These are phyloP conservation scores for Trachelus troglodyta DNA, from an alignment of 2,888 invertebrate genomes.

Conservation along the genomic window DNA sequence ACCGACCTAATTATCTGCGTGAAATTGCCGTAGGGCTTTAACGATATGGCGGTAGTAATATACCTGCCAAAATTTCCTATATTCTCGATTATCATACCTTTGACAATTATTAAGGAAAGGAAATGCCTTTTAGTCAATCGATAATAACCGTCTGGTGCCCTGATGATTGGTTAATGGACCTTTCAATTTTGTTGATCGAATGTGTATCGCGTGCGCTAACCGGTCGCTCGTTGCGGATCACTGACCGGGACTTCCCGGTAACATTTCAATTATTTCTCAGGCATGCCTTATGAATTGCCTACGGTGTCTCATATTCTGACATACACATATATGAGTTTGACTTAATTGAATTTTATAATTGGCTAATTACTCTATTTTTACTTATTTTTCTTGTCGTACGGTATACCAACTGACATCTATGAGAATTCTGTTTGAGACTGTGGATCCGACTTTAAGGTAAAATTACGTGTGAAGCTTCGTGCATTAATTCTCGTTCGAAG, in stretches of 20 bases:
- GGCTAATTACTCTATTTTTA: not conserved
- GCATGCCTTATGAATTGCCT: not conserved
- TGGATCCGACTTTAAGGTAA: not conserved
- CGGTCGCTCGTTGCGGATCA: not conserved
- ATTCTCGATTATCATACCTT: not conserved
- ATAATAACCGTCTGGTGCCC: not conserved
- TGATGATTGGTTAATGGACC: not conserved
- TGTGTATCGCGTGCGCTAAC: not conserved
- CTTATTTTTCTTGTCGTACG: not conserved
- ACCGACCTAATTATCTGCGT: conserved; percentile 47
- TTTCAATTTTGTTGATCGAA: not conserved
- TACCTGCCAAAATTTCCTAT: not conserved
- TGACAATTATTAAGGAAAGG: not conserved
- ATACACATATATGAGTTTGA: not conserved
- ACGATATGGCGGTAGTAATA: not conserved
- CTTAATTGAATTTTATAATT: not conserved
- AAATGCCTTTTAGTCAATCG: not conserved
- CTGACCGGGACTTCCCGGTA: not conserved
- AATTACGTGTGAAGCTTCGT: not conserved
- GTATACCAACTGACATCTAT: not conserved
- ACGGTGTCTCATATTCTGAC: not conserved
- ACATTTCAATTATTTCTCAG: not conserved
- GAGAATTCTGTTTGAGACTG: not conserved
- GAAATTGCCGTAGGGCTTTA: conserved; percentile 28
- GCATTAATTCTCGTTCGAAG: conserved; percentile 28